phyloP scores from a whole-genome alignment of 2,113 vertebrate genomes.

The Gulo gulo region DNA sequence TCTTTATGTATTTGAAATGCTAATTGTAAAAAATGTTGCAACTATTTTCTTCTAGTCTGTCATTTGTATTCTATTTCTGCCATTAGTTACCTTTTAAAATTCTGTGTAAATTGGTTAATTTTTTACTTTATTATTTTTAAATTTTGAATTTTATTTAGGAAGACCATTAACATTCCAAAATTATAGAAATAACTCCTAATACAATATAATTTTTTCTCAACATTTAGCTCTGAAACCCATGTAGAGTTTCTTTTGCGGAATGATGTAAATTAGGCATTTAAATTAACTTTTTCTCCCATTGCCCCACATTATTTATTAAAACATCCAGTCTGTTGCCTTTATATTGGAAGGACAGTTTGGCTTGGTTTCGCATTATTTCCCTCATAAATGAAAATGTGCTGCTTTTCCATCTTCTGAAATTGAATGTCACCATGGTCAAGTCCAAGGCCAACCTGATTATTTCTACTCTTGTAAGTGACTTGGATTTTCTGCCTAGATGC shows the following conservation, averaged over 20 bases:
- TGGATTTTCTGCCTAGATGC: slow-evolving; percentile 18
- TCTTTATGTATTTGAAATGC: not conserved
- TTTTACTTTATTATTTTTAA: not conserved
- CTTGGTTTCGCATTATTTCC: not conserved
- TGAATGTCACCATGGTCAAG: slow-evolving; percentile 7
- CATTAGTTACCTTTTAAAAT: not conserved
- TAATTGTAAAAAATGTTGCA: not conserved
- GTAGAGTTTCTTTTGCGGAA: not conserved
- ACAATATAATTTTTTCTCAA: slow-evolving; percentile 17
- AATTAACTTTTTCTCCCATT: not conserved
- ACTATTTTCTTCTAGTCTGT: not conserved
- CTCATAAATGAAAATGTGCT: slow-evolving; percentile 5
- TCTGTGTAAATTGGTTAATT: not conserved
- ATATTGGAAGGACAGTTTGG: not conserved
- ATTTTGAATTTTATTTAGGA: slow-evolving; percentile 1
- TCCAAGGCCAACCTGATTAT: slow-evolving; percentile 12
- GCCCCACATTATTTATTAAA: not conserved
- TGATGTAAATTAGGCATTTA: not conserved
- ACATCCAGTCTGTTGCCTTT: not conserved
- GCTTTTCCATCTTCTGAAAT: slow-evolving; percentile 56
- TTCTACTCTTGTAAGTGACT: slow-evolving; percentile 35
- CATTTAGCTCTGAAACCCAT: not conserved
- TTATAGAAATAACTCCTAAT: not conserved
- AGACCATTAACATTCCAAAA: not conserved
- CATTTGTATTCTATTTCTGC: not conserved